These are phyloP conservation scores for Seriola aureovittata DNA, from an alignment of 2,113 vertebrate species.

Conservation along the genomic window DNA sequence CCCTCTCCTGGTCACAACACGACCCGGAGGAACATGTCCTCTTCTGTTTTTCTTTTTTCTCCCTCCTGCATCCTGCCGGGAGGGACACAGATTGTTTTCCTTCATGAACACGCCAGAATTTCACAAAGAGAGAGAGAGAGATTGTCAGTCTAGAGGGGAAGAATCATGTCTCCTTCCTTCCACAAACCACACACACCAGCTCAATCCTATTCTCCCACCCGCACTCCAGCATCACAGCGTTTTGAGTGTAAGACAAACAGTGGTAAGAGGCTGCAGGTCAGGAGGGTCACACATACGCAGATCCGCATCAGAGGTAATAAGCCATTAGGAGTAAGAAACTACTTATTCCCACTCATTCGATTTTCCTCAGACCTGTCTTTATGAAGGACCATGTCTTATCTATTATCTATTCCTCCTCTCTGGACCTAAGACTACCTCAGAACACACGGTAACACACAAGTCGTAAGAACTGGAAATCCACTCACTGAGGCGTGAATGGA, in stretches of 20 bases:
- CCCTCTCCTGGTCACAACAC: constrained; percentile 20
- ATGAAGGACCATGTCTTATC: constrained; percentile 14
- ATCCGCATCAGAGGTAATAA: constrained; percentile 24
- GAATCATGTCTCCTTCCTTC: neutral
- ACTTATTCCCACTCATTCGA: neutral
- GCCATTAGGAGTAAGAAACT: constrained; percentile 18
- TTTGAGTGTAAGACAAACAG: constrained; percentile 15
- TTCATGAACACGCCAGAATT: constrained; percentile 15
- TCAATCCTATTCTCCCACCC: neutral
- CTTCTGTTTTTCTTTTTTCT: neutral
- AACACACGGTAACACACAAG: constrained; percentile 18
- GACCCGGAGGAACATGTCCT: constrained; percentile 43
- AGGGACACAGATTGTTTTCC: constrained; percentile 23
- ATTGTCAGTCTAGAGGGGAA: constrained; percentile 13
- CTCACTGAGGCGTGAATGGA: neutral
- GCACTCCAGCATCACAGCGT: neutral
- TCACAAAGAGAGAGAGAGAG: constrained; percentile 11
- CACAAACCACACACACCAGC: constrained; percentile 16
- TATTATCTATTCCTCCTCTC: constrained; percentile 24
- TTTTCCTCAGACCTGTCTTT: neutral
- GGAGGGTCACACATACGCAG: neutral
- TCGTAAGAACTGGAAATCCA: neutral
- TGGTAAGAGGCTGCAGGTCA: constrained; percentile 22
- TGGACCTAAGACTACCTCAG: constrained; percentile 81
- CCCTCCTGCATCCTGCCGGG: neutral